A percentile compares a stretch with the other conserved stretches of the same genome.
phyloP scores from a whole-genome alignment of 2,113 vertebrate species.

The Bathybates hornii region DNA sequence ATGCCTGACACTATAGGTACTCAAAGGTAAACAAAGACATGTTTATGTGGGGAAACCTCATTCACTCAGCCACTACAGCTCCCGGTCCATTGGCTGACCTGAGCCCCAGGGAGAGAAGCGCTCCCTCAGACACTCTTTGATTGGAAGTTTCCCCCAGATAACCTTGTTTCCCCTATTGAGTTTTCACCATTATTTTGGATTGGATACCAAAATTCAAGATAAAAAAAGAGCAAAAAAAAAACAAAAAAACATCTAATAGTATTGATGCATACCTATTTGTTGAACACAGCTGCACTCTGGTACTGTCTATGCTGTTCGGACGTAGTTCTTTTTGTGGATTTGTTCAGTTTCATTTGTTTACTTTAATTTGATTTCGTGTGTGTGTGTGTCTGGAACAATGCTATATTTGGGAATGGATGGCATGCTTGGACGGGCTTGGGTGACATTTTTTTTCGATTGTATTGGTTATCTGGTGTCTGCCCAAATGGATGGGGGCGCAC shows the following conservation, averaged over 20 bases:
- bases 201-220: slow-evolving; percentile 29
- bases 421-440: slow-evolving; percentile 73
- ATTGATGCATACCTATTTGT: slow-evolving; percentile 50
- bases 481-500: slow-evolving; percentile 57
- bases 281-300: slow-evolving; percentile 61
- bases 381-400: slow-evolving; percentile 60
- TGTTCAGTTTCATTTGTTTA: slow-evolving; percentile 51
- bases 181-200: slow-evolving; percentile 18
- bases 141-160: slow-evolving; percentile 11
- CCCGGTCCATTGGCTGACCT: slow-evolving; percentile 54
- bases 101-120: slow-evolving; percentile 52
- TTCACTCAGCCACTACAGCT: slow-evolving; percentile 63
- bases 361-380: slow-evolving; percentile 48
- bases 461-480: slow-evolving; percentile 51
- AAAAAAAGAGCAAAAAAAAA: neutral
- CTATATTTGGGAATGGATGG: slow-evolving; percentile 67
- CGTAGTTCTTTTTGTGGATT: slow-evolving; percentile 55
- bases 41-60: slow-evolving; percentile 59
- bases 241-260: slow-evolving; percentile 56
- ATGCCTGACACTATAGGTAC: neutral
- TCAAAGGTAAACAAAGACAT: slow-evolving; percentile 48
- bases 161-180: neutral
- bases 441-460: slow-evolving; percentile 60
- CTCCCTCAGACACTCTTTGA: slow-evolving; percentile 24
- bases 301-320: slow-evolving; percentile 59